These are phyloP conservation scores for Cranoglanis bouderius DNA, from an alignment of 2,113 vertebrate species.

Conservation along the genomic window DNA sequence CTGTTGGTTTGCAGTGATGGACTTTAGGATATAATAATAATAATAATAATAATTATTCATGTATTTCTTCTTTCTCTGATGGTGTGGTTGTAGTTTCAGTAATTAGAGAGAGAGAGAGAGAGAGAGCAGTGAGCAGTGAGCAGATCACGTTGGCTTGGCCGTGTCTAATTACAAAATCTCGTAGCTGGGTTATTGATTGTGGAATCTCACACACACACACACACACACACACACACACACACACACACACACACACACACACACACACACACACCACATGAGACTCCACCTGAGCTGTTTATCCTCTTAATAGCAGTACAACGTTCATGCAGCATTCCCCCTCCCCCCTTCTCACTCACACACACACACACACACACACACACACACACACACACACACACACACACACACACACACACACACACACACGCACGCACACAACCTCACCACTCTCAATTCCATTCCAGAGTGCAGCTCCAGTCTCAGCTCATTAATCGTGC, in stretches of 20 bases:
- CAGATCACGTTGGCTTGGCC: background rate
- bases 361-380: background rate
- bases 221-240: too few species aligned
- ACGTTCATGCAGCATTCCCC: background rate
- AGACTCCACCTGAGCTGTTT: constrained; percentile 3
- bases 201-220: background rate
- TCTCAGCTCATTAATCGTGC: constrained; percentile 46
- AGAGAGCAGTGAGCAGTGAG: background rate
- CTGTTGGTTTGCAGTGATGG: background rate
- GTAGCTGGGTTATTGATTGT: background rate
- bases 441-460: background rate
- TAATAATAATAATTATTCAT: background rate
- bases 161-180: background rate
- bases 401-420: background rate
- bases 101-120: background rate
- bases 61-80: background rate
- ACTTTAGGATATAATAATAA: background rate
- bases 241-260: rapidly evolving
- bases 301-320: constrained; percentile 10
- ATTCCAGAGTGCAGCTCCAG: background rate
- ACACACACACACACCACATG: background rate
- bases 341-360: too few species aligned
- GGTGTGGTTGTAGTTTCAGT: background rate
- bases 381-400: background rate
- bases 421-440: background rate